Percentiles rank a stretch among this genome's conserved stretches.
Evolutionary conservation across 2,888 invertebrate species (phyloP).

Genomic region (Drosophila acutilabella): DNA sequence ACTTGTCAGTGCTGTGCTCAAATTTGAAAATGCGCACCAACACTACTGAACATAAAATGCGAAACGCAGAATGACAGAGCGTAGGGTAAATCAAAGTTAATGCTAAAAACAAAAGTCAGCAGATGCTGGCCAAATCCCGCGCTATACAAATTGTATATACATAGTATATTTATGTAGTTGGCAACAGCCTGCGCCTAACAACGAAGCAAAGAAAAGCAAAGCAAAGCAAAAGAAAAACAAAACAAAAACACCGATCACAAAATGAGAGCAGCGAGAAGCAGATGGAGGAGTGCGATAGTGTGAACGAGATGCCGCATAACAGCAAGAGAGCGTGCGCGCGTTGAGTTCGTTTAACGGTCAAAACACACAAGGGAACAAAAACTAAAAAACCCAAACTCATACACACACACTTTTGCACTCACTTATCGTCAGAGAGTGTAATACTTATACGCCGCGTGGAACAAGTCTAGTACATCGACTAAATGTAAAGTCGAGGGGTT

Average conservation of each 20-base stretch:
- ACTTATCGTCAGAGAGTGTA: constrained; percentile 8
- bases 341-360: constrained; percentile 45
- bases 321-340: constrained; percentile 20
- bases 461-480: constrained; percentile 68
- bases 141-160: constrained; percentile 16
- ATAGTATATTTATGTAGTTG: constrained; percentile 48
- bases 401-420: constrained; percentile 1
- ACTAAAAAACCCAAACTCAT: constrained; percentile 26
- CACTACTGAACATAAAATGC: constrained; percentile 2
- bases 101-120: constrained; percentile 57
- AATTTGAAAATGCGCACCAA: constrained; percentile 41
- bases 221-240: constrained; percentile 28
- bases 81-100: constrained; percentile 64
- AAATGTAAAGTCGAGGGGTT: constrained; percentile 71
- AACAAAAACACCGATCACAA: constrained; percentile 18
- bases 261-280: constrained; percentile 14
- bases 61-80: constrained; percentile 40
- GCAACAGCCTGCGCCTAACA: constrained; percentile 49
- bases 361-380: constrained; percentile 34
- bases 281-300: constrained; percentile 9
- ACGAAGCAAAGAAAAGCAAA: constrained; percentile 10
- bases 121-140: constrained; percentile 70
- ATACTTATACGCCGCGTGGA: constrained; percentile 71
- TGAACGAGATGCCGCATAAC: constrained; percentile 13
- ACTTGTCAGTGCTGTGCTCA: constrained; percentile 59